These are phyloP conservation scores for Linyphia triangularis DNA, from an alignment of 2,888 invertebrate species.

Conservation along the genomic window DNA sequence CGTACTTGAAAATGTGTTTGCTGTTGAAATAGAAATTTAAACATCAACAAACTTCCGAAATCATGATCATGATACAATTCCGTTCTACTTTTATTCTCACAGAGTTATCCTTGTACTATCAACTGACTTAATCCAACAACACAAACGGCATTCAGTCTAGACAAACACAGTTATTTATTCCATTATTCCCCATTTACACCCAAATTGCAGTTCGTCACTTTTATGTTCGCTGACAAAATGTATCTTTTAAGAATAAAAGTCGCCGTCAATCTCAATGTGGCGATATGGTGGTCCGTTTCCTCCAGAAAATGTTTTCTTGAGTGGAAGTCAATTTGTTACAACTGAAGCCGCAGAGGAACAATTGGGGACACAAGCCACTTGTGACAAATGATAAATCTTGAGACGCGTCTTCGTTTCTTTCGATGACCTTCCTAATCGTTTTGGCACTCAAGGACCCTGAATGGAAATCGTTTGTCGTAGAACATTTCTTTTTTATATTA, in stretches of 20 bases:
- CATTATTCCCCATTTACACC: background rate
- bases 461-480: constrained; percentile 4
- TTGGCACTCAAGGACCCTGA: constrained; percentile 56
- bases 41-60: too few species aligned
- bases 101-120: too few species aligned
- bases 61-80: too few species aligned
- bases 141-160: background rate
- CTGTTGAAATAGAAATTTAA: too few species aligned
- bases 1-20: too few species aligned
- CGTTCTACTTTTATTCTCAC: too few species aligned
- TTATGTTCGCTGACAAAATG: background rate
- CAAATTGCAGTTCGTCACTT: background rate
- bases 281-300: background rate
- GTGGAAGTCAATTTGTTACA: constrained; percentile 36
- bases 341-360: background rate
- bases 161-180: background rate
- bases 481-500: background rate
- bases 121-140: background rate
- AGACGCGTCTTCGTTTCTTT: constrained; percentile 47
- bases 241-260: background rate
- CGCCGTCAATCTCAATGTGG: background rate
- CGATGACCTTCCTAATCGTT: constrained; percentile 63
- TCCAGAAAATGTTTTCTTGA: constrained; percentile 3
- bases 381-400: constrained; percentile 49
- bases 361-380: constrained; percentile 64